Evolutionary conservation across 2,888 invertebrate species (phyloP).

Genomic region (Sesia bembeciformis): DNA sequence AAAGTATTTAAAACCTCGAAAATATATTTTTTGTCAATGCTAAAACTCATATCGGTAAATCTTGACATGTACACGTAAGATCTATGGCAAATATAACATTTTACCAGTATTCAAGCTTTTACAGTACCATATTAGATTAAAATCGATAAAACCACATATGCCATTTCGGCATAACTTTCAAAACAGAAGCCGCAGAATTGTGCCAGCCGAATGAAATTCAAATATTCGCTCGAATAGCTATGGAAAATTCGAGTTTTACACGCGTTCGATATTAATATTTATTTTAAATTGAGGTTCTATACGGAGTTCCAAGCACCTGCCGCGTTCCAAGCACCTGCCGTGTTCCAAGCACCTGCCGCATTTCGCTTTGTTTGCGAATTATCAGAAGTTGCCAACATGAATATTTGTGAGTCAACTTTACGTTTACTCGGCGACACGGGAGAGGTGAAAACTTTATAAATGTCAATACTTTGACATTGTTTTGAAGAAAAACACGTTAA

Average conservation of each 20-base stretch:
- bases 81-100: no score
- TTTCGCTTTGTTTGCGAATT: slow-evolving; percentile 27
- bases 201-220: neutral
- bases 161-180: neutral
- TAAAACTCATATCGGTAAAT: no score
- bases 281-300: neutral
- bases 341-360: slow-evolving; percentile 28
- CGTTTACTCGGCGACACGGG: neutral
- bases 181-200: neutral
- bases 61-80: no score
- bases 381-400: slow-evolving; percentile 21
- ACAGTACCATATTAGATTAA: neutral
- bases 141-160: neutral
- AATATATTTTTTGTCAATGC: no score
- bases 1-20: no score
- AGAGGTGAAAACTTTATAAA: neutral
- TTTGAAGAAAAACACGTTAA: neutral
- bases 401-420: slow-evolving; percentile 11
- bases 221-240: neutral
- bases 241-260: neutral
- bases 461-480: neutral
- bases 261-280: neutral
- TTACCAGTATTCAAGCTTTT: no score
- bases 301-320: slow-evolving; percentile 15
- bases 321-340: no score